Evolutionary conservation across 53 echinoderm and acorn worm species (phyloP).

Genomic region (Actinopyga echinites): DNA sequence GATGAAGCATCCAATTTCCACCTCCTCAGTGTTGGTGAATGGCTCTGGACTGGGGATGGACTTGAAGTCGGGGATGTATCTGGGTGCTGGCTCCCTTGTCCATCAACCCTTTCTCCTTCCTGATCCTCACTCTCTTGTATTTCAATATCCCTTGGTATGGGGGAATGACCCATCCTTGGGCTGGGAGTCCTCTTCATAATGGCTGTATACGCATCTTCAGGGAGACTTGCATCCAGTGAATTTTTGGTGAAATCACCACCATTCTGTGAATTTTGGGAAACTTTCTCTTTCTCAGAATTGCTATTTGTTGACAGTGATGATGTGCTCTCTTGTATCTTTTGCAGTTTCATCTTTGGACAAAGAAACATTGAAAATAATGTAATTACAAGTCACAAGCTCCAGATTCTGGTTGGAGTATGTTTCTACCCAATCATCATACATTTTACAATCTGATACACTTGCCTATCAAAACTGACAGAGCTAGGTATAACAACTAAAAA

Average conservation of each 20-base stretch:
- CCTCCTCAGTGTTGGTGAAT: constrained; percentile 53
- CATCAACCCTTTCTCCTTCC: neutral
- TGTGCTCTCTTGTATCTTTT: constrained; percentile 23
- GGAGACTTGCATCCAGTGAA: constrained; percentile 9
- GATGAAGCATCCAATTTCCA: constrained; percentile 54
- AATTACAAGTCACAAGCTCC: too few species aligned
- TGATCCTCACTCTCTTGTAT: neutral
- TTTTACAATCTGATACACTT: too few species aligned
- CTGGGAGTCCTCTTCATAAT: constrained; percentile 62
- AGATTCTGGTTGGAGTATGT: too few species aligned
- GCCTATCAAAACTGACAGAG: too few species aligned
- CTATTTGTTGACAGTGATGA: neutral
- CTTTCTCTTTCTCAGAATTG: neutral
- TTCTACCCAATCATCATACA: too few species aligned
- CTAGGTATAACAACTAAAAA: too few species aligned
- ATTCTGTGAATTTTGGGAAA: neutral
- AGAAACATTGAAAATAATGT: too few species aligned
- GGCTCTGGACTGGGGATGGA: constrained; percentile 44
- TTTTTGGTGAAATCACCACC: constrained; percentile 23
- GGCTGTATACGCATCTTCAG: constrained; percentile 37
- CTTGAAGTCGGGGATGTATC: neutral
- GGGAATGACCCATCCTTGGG: constrained; percentile 39
- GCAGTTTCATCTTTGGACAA: constrained; percentile 1
- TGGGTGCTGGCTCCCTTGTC: neutral
- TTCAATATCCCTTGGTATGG: neutral